These are phyloP conservation scores for Sciurus carolinensis DNA, from an alignment of 2,797 vertebrate genomes.

Conservation along the genomic window DNA sequence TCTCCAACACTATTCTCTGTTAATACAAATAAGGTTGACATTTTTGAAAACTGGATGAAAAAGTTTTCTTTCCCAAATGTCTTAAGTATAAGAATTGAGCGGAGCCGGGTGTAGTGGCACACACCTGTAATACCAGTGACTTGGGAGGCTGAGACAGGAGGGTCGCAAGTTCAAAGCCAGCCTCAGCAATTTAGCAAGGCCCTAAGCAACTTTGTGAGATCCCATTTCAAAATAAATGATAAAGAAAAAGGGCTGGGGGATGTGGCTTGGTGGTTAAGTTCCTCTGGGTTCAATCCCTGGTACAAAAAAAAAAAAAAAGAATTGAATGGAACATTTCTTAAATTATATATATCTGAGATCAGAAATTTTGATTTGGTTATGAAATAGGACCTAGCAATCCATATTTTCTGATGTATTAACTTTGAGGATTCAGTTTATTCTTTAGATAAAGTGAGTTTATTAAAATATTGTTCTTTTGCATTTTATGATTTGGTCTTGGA, in stretches of 20 bases:
- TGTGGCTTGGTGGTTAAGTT: too few relatives aligned
- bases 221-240: too few relatives aligned
- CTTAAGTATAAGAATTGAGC: not conserved
- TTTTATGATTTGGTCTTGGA: not conserved
- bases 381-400: not conserved
- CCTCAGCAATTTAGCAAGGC: too few relatives aligned
- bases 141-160: too few relatives aligned
- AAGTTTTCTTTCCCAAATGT: not conserved
- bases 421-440: not conserved
- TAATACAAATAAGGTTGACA: not conserved
- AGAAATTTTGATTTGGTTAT: slow-evolving; percentile 48
- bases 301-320: too few relatives aligned
- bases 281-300: too few relatives aligned
- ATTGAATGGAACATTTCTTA: not conserved
- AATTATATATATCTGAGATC: not conserved
- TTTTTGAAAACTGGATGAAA: slow-evolving; percentile 51
- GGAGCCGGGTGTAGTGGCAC: too few relatives aligned
- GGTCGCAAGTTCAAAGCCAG: too few relatives aligned
- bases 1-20: not conserved
- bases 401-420: not conserved
- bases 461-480: not conserved
- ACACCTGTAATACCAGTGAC: too few relatives aligned
- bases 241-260: too few relatives aligned
- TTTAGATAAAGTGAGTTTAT: not conserved
- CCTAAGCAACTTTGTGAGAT: too few relatives aligned